These are phyloP conservation scores for Tromatobia lineatoria DNA, from an alignment of 2,888 invertebrate species.

Conservation along the genomic window DNA sequence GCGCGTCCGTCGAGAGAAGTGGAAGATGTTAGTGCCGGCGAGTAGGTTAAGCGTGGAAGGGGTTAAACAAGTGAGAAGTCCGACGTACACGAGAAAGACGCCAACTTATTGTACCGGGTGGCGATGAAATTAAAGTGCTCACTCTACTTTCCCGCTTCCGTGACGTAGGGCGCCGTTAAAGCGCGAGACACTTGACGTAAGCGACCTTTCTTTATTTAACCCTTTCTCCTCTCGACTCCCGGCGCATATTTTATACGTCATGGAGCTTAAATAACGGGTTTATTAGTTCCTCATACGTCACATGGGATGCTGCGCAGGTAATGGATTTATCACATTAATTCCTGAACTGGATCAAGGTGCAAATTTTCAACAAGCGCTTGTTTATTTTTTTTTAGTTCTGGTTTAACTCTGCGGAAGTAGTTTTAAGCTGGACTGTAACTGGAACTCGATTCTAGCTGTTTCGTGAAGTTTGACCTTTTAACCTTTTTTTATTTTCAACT, in stretches of 20 bases:
- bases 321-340: neutral
- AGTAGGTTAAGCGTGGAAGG: slow-evolving; percentile 9
- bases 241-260: neutral
- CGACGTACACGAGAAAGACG: slow-evolving; percentile 34
- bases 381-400: too few relatives aligned
- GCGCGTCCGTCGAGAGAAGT: slow-evolving; percentile 27
- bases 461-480: too few relatives aligned
- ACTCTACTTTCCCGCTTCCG: slow-evolving; percentile 1
- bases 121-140: slow-evolving; percentile 58
- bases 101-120: slow-evolving; percentile 64
- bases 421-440: too few relatives aligned
- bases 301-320: neutral
- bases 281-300: neutral
- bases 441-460: too few relatives aligned
- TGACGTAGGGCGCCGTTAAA: slow-evolving; percentile 18
- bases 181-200: neutral
- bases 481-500: too few relatives aligned
- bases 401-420: too few relatives aligned
- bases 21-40: slow-evolving; percentile 53
- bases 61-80: slow-evolving; percentile 13
- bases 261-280: neutral
- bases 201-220: slow-evolving; percentile 27
- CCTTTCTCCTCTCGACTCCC: neutral
- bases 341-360: too few relatives aligned
- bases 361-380: too few relatives aligned